Base-by-base conservation (phyloP, 2,797 vertebrate species). In the Notamacropus eugenii region DNA sequence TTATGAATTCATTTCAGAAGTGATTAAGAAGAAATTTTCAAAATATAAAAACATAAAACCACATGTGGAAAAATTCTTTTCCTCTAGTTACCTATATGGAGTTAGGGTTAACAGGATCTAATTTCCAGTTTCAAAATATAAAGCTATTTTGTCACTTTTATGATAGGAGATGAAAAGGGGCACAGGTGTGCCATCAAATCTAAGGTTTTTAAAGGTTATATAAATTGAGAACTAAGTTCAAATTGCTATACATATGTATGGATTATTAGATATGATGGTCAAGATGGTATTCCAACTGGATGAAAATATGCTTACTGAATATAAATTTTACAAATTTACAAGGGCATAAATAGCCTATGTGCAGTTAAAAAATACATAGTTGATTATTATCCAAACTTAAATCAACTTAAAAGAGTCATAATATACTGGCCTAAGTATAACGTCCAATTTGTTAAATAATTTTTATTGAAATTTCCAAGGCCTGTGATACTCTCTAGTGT, bases 1-100 rank as follows among this genome's bases (percentile, higher is more conserved):
- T 97, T 94, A 97, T 97, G 96, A 95, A 95, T 94, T 91, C 5
- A 90, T 93, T 40, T 96, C 11, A 5, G 54, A 87, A 90, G 92
- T 94, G 87, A 96, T 96, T 96, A 93, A 87, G 74, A 91, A 59
- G 92, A 55, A 94, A 9, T 56, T 92, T 91, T 67, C 31, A 27
- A 92, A 50, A 90, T 50, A 93, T 29, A 90, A 90, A 93, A n/a
- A 1, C 55, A 95, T 97, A 92, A 90, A 95, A 31, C 13, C 74
- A 54, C 52, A 19, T 46, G 52, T 92, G 46, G 13, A 90, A 46
- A 92, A 59, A 40, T 90, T 52, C 50, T 92, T 95, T n/a, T 82
- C 5, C 22, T 91, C 93, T 16, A 24, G 19, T 82, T 95, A 90
- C 28, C 56, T 50, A 4, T 82, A 2, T 91, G 93, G 29, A 91